phyloP scores from a whole-genome alignment of 2,888 invertebrate species.

The Brenthis hecate region DNA sequence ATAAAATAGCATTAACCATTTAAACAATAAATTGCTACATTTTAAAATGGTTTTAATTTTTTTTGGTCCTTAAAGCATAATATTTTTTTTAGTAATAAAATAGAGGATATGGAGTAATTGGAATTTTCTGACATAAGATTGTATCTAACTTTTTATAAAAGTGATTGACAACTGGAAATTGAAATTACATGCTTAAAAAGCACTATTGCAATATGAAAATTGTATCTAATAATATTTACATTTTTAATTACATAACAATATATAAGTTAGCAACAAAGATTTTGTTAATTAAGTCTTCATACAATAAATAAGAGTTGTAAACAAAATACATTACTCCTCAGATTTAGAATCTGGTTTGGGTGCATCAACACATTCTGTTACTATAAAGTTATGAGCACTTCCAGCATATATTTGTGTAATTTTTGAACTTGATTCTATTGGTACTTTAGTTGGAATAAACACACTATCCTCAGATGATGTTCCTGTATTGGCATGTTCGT shows the following conservation, averaged over 20 bases:
- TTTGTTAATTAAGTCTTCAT: too few species aligned
- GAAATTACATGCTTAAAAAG: too few species aligned
- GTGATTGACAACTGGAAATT: too few species aligned
- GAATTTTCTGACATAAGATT: too few species aligned
- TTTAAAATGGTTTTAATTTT: slow-evolving; percentile 9
- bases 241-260: too few species aligned
- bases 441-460: slow-evolving; percentile 59
- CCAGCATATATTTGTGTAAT: slow-evolving; percentile 68
- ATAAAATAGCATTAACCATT: slow-evolving; percentile 12
- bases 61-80: slow-evolving; percentile 1
- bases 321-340: slow-evolving; percentile 1
- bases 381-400: slow-evolving; percentile 73
- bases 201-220: too few species aligned
- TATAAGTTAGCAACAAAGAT: too few species aligned
- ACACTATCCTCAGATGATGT: slow-evolving; percentile 64
- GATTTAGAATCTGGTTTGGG: not conserved
- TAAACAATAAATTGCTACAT: slow-evolving; percentile 19
- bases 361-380: slow-evolving; percentile 47
- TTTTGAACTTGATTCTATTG: slow-evolving; percentile 46
- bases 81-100: too few species aligned
- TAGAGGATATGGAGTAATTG: too few species aligned
- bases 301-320: not conserved
- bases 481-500: slow-evolving; percentile 94
- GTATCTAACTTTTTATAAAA: too few species aligned
- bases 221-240: too few species aligned